Evolutionary conservation across 2,888 invertebrate species (phyloP).

Genomic region (Neoscelio sp.): DNA sequence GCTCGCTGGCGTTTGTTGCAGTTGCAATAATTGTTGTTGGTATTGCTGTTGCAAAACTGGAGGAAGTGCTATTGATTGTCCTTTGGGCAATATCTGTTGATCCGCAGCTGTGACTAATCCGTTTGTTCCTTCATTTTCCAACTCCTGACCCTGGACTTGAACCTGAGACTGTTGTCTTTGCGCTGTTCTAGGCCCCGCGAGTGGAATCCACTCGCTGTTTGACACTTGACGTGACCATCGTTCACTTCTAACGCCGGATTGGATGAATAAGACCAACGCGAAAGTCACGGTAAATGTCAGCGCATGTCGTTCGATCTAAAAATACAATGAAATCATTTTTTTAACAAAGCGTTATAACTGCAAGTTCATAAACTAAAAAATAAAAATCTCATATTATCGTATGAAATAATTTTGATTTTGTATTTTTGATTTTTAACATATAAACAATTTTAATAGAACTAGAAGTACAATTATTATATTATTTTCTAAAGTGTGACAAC

Average conservation of each 20-base stretch:
- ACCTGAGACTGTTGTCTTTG: constrained; percentile 69
- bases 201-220: constrained; percentile 82
- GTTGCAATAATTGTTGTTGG: constrained; percentile 79
- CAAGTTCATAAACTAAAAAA: too few relatives aligned
- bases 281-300: constrained; percentile 71
- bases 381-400: too few relatives aligned
- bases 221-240: constrained; percentile 81
- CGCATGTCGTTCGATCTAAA: constrained; percentile 76
- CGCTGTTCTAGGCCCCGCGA: constrained; percentile 76
- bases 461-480: background rate
- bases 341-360: background rate
- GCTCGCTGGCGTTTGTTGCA: constrained; percentile 81
- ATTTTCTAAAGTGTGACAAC: constrained; percentile 23
- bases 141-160: constrained; percentile 65
- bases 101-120: constrained; percentile 60
- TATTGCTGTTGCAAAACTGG: constrained; percentile 81
- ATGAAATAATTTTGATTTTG: too few relatives aligned
- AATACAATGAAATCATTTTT: constrained; percentile 3
- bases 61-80: constrained; percentile 73
- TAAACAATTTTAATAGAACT: too few relatives aligned
- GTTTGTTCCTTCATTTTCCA: constrained; percentile 55
- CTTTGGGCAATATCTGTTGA: constrained; percentile 55
- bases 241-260: constrained; percentile 69
- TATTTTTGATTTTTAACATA: too few relatives aligned
- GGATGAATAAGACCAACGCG: constrained; percentile 71